A percentile compares a stretch with the other conserved stretches of the same genome.
Evolutionary conservation across 2,888 invertebrate genomes (phyloP).

Genomic region (Drepanosiphum platanoidis): DNA sequence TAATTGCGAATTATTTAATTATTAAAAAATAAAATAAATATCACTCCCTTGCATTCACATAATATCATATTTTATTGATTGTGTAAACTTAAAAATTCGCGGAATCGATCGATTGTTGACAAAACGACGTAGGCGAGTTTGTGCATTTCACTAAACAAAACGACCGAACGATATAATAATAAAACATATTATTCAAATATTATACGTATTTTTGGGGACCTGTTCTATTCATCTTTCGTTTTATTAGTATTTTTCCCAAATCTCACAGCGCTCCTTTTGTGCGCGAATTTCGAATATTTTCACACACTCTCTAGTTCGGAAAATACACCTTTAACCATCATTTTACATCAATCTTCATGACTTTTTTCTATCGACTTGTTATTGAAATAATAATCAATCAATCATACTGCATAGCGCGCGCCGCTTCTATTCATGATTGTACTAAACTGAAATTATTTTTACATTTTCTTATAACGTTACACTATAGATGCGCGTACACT

Average conservation of each 20-base stretch:
- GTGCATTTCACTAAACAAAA: too few relatives aligned
- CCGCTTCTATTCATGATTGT: constrained; percentile 28
- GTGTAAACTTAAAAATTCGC: too few relatives aligned
- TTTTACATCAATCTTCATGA: constrained; percentile 56
- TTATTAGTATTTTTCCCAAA: constrained; percentile 5
- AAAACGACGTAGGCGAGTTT: too few relatives aligned
- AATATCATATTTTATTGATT: too few relatives aligned
- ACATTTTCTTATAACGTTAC: constrained; percentile 1
- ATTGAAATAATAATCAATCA: constrained; percentile 55
- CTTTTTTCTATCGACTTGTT: constrained; percentile 48
- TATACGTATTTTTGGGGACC: too few relatives aligned
- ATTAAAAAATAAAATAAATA: too few relatives aligned
- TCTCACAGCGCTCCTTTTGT: not conserved
- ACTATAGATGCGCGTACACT: constrained; percentile 19
- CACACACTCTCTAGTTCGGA: constrained; percentile 1
- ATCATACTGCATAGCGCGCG: constrained; percentile 1
- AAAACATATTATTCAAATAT: too few relatives aligned
- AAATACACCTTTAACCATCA: constrained; percentile 22
- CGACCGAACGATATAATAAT: too few relatives aligned
- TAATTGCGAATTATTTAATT: too few relatives aligned
- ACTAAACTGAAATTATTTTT: constrained; percentile 43
- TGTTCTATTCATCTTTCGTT: constrained; percentile 6
- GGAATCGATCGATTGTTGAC: too few relatives aligned
- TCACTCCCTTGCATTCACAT: too few relatives aligned
- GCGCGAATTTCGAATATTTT: constrained; percentile 17